Conservation (phyloP, 2,888 invertebrate species). For the Phalangium opilio region DNA sequence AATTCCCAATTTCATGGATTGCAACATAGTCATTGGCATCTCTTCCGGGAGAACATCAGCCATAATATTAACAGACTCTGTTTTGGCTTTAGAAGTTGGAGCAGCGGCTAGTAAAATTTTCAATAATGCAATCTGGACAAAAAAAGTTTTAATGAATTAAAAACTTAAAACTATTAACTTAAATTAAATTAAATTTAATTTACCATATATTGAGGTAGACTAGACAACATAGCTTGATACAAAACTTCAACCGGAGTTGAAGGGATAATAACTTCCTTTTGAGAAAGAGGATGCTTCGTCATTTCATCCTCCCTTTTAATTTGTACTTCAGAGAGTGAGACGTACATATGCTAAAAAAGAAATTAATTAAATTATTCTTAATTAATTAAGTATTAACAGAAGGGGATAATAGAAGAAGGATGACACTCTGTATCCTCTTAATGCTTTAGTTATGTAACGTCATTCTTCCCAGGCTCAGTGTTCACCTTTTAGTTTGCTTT, state of each 20-base stretch:
- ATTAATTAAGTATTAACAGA: too few relatives aligned
- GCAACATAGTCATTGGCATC: conserved; percentile 91
- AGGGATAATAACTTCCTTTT: conserved; percentile 58
- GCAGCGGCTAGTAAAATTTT: conserved; percentile 95
- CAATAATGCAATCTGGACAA: conserved; percentile 58
- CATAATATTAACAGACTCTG: conserved; percentile 95
- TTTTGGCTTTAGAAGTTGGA: conserved; percentile 96
- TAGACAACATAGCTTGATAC: conserved; percentile 86
- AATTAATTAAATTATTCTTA: conserved; percentile 3
- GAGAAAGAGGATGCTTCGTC: conserved; percentile 60
- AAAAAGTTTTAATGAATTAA: not conserved
- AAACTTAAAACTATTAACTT: not conserved
- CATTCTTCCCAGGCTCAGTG: too few relatives aligned
- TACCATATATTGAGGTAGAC: conserved; percentile 85
- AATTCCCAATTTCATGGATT: conserved; percentile 86
- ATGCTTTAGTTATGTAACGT: too few relatives aligned
- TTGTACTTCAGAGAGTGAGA: conserved; percentile 81
- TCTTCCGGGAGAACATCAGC: conserved; percentile 94
- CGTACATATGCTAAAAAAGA: conserved; percentile 65
- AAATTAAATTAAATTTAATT: conserved; percentile 11
- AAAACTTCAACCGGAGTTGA: conserved; percentile 72
- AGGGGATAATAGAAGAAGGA: too few relatives aligned
- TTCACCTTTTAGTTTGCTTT: too few relatives aligned
- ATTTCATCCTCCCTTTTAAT: conserved; percentile 80
- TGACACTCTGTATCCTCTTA: too few relatives aligned